phyloP scores from a whole-genome alignment of 2,888 invertebrate genomes.

The Macrophya alboannulata region DNA sequence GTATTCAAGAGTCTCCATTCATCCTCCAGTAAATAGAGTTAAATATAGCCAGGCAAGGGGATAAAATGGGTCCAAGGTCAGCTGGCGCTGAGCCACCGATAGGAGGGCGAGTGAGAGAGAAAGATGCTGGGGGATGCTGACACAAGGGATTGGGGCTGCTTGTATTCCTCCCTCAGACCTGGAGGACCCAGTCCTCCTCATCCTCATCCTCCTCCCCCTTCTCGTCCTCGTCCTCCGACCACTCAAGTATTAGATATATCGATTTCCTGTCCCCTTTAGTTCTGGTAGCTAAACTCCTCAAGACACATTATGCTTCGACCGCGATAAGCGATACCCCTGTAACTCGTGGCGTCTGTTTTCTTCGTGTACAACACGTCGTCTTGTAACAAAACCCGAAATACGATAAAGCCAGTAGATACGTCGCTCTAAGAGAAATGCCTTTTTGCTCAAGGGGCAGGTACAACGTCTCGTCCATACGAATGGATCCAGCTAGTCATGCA shows the following conservation, averaged over 20 bases:
- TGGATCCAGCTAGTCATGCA: slow-evolving; percentile 12
- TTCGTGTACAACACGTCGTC: slow-evolving; percentile 20
- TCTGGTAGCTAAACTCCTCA: slow-evolving; percentile 36
- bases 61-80: slow-evolving; percentile 71
- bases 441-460: not conserved
- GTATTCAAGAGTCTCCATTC: slow-evolving; percentile 67
- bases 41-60: slow-evolving; percentile 65
- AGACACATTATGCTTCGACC: slow-evolving; percentile 50
- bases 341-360: not conserved
- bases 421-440: slow-evolving; percentile 11
- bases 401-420: not conserved
- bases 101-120: slow-evolving; percentile 57
- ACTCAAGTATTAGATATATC: slow-evolving; percentile 48
- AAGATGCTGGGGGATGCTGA: slow-evolving; percentile 66
- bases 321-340: slow-evolving; percentile 40
- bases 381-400: slow-evolving; percentile 31
- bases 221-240: slow-evolving; percentile 14
- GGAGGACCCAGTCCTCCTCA: slow-evolving; percentile 6
- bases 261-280: slow-evolving; percentile 50
- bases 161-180: slow-evolving; percentile 22
- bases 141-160: slow-evolving; percentile 68
- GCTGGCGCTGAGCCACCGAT: slow-evolving; percentile 65
- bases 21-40: slow-evolving; percentile 66
- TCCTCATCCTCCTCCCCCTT: not conserved
- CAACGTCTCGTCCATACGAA: not conserved